A percentile compares a stretch with the other conserved stretches of the same genome.
These are phyloP conservation scores for Pterophyllum scalare DNA, from an alignment of 2,113 vertebrate species.

Conservation along the genomic window DNA sequence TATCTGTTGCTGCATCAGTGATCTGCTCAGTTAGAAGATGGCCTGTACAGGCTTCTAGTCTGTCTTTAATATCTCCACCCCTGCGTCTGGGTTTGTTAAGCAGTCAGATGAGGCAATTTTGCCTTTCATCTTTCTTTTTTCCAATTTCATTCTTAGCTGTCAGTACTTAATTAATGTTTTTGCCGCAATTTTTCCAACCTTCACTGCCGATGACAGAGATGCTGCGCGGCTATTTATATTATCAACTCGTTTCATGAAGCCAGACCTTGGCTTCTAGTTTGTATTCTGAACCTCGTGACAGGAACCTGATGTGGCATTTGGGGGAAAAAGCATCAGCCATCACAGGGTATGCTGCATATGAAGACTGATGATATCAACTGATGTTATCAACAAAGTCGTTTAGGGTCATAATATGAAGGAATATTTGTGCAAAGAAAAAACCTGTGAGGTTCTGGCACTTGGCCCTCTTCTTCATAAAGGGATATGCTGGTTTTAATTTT, in stretches of 20 bases:
- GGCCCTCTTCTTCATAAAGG: constrained; percentile 10
- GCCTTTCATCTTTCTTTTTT: constrained; percentile 71
- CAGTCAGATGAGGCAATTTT: constrained; percentile 64
- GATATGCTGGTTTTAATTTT: constrained; percentile 19
- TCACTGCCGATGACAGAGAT: constrained; percentile 59
- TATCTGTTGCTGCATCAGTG: constrained; percentile 64
- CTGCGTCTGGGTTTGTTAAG: constrained; percentile 62
- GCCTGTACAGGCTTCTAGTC: constrained; percentile 55
- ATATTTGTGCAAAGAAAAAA: constrained; percentile 3
- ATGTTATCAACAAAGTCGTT: constrained; percentile 45
- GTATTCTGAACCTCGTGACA: constrained; percentile 43
- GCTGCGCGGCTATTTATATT: constrained; percentile 57
- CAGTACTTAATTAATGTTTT: constrained; percentile 78
- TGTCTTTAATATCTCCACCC: constrained; percentile 66
- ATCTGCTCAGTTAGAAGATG: constrained; percentile 46
- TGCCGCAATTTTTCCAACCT: constrained; percentile 65
- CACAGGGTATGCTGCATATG: constrained; percentile 16
- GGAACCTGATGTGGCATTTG: constrained; percentile 59
- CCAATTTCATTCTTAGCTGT: constrained; percentile 66
- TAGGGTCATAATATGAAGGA: constrained; percentile 35
- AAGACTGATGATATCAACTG: constrained; percentile 48
- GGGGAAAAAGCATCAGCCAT: constrained; percentile 19
- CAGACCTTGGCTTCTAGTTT: constrained; percentile 52
- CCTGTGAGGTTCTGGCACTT: constrained; percentile 25
- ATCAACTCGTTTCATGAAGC: constrained; percentile 47